phyloP scores from a whole-genome alignment of 2,888 invertebrate genomes.

The Smittia sp. region DNA sequence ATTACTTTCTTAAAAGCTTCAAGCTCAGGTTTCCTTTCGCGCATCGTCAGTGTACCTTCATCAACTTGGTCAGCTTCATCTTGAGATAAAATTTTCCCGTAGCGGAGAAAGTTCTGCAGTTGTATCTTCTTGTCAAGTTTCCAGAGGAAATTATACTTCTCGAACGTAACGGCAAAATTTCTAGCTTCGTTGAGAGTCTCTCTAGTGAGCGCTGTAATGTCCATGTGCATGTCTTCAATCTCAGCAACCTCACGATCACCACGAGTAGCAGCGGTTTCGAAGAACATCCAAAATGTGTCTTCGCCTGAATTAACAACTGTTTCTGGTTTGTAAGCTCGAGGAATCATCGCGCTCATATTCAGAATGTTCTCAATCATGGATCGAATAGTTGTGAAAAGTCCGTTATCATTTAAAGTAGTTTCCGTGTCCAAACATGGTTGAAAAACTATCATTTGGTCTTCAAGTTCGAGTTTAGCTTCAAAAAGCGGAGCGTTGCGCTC shows the following conservation, averaged over 20 bases:
- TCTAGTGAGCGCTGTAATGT: conserved; percentile 57
- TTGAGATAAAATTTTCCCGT: conserved; percentile 68
- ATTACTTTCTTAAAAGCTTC: conserved; percentile 78
- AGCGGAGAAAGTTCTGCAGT: conserved; percentile 71
- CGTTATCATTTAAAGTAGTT: conserved; percentile 51
- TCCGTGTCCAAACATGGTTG: conserved; percentile 66
- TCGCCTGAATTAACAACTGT: background rate
- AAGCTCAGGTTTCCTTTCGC: conserved; percentile 64
- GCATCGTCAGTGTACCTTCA: conserved; percentile 48
- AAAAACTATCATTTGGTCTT: conserved; percentile 70
- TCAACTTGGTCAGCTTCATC: conserved; percentile 66
- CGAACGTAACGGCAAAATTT: conserved; percentile 56
- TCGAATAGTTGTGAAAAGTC: conserved; percentile 66
- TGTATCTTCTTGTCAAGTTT: conserved; percentile 72
- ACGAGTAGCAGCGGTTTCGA: background rate
- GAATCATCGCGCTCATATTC: conserved; percentile 69
- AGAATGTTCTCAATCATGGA: conserved; percentile 74
- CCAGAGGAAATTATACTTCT: conserved; percentile 77
- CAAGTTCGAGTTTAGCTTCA: conserved; percentile 71
- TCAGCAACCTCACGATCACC: conserved; percentile 59
- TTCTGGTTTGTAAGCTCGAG: conserved; percentile 58
- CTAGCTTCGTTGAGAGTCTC: conserved; percentile 51
- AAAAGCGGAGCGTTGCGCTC: conserved; percentile 62
- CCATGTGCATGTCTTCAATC: conserved; percentile 60
- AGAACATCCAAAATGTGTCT: background rate